Percentiles rank a stretch among this genome's conserved stretches.
phyloP scores from a whole-genome alignment of 2,888 invertebrate species.

The Campoplex nolae region DNA sequence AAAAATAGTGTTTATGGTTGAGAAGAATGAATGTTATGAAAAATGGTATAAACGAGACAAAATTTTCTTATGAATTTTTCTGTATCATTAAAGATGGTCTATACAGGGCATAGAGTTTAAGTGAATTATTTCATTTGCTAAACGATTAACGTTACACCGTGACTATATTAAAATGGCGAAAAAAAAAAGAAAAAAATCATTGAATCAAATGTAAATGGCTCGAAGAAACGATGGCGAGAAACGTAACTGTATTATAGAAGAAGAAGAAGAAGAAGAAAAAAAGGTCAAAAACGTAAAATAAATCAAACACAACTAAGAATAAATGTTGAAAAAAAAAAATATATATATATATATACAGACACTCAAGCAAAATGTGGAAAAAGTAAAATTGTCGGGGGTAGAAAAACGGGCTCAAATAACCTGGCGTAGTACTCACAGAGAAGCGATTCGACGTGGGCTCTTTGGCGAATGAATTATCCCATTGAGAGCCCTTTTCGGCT shows the following conservation, averaged over 20 bases:
- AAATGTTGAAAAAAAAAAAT: constrained; percentile 18
- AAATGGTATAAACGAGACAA: not conserved
- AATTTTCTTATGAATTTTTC: constrained; percentile 79
- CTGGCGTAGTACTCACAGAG: constrained; percentile 64
- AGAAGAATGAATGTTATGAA: constrained; percentile 58
- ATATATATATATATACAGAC: constrained; percentile 15
- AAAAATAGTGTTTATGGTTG: constrained; percentile 16
- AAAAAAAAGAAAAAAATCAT: not conserved
- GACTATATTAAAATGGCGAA: not conserved
- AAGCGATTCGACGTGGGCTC: constrained; percentile 60
- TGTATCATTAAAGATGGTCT: constrained; percentile 82
- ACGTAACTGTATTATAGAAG: constrained; percentile 19
- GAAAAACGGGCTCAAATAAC: constrained; percentile 53
- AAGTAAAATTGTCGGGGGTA: constrained; percentile 52
- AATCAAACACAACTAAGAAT: constrained; percentile 23
- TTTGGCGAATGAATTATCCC: constrained; percentile 10
- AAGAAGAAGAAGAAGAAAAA: constrained; percentile 45
- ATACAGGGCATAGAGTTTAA: constrained; percentile 84
- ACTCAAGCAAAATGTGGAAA: constrained; percentile 75
- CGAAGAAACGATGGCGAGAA: constrained; percentile 48
- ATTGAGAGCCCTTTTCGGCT: constrained; percentile 5
- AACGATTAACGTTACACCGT: constrained; percentile 37
- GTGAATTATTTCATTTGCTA: constrained; percentile 69
- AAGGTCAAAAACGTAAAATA: constrained; percentile 68
- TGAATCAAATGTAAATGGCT: constrained; percentile 52